A percentile compares a stretch with the other conserved stretches of the same genome.
phyloP scores from a whole-genome alignment of 2,113 vertebrate genomes.

The Ictalurus furcatus region DNA sequence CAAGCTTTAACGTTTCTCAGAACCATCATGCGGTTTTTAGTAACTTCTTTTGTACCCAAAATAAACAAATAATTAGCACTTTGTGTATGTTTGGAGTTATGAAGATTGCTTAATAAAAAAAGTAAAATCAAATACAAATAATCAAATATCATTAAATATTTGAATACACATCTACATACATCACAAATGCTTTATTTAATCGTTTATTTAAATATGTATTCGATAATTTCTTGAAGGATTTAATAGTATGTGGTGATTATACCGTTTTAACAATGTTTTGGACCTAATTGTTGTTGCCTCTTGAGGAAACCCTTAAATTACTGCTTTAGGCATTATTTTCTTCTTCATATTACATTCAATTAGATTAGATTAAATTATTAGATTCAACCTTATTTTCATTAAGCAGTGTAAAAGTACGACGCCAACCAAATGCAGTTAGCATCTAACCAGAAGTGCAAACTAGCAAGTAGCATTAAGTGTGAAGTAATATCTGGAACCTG shows the following conservation, averaged over 20 bases:
- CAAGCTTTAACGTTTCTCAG: not conserved
- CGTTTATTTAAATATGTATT: not conserved
- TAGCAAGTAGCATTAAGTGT: not conserved
- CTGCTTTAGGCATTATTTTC: not conserved
- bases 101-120: not conserved
- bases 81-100: not conserved
- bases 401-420: not conserved
- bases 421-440: not conserved
- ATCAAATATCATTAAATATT: not conserved
- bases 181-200: not conserved
- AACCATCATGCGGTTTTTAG: not conserved
- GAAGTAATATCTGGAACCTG: not conserved
- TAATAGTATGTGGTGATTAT: not conserved
- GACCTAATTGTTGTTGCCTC: too few relatives aligned
- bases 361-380: not conserved
- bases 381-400: too few relatives aligned
- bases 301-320: not conserved
- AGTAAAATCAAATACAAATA: not conserved
- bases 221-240: not conserved
- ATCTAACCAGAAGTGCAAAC: not conserved
- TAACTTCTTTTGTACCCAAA: not conserved
- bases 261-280: not conserved
- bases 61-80: not conserved
- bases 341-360: not conserved
- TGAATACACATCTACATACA: not conserved